These are phyloP conservation scores for Fregata magnificens DNA, from an alignment of 2,113 vertebrate species.

Conservation along the genomic window DNA sequence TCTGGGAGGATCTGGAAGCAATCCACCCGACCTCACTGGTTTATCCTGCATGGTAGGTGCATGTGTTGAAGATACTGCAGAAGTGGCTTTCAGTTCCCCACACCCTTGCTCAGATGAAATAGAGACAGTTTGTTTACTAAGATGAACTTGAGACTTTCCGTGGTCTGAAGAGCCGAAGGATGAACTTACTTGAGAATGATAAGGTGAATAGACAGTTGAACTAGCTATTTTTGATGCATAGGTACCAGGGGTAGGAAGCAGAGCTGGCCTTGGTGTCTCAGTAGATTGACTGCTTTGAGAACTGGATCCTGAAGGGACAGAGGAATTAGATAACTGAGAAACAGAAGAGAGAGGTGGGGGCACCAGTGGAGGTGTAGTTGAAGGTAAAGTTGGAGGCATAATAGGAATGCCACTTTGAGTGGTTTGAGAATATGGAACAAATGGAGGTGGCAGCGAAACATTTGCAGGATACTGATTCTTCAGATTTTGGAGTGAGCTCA, in stretches of 20 bases:
- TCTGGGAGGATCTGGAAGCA: conserved; percentile 76
- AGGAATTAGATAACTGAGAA: conserved; percentile 60
- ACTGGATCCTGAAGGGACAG: conserved; percentile 58
- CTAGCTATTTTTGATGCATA: conserved; percentile 60
- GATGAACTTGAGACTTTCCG: conserved; percentile 66
- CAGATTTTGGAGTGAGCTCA: conserved; percentile 84
- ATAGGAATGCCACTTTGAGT: conserved; percentile 52
- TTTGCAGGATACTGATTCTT: conserved; percentile 85
- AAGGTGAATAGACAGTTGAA: conserved; percentile 43
- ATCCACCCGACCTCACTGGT: conserved; percentile 70
- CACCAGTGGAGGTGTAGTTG: conserved; percentile 60
- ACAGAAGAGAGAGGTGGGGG: conserved; percentile 70
- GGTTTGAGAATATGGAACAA: conserved; percentile 78
- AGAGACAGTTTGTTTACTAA: conserved; percentile 51
- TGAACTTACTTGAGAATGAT: conserved; percentile 68
- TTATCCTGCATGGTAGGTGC: conserved; percentile 61
- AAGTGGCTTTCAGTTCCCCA: conserved; percentile 54
- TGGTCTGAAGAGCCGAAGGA: conserved; percentile 70
- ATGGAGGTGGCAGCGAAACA: conserved; percentile 79
- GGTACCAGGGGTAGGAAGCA: conserved; percentile 74
- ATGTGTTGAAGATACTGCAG: conserved; percentile 45
- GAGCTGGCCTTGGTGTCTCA: conserved; percentile 72
- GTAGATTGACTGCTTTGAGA: conserved; percentile 68
- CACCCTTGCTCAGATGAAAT: conserved; percentile 72
- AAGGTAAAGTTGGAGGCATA: conserved; percentile 72